phyloP scores from a whole-genome alignment of 2,888 invertebrate species.

The Periphyllus acericola region DNA sequence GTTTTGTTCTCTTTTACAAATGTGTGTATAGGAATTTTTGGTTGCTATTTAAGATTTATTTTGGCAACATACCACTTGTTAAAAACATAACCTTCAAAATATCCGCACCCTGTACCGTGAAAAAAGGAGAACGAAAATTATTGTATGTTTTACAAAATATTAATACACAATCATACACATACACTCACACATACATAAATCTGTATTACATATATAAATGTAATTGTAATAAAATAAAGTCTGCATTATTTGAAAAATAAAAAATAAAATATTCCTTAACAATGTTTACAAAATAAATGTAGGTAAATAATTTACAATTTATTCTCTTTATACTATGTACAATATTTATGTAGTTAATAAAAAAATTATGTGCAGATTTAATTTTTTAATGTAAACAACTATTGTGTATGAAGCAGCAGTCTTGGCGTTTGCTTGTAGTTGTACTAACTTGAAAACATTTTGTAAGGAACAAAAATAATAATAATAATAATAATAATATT shows the following conservation, averaged over 20 bases:
- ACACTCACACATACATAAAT: constrained; percentile 30
- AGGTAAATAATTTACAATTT: constrained; percentile 40
- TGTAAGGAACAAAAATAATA: constrained; percentile 36
- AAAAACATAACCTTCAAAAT: constrained; percentile 38
- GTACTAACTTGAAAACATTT: constrained; percentile 58
- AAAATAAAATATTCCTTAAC: constrained; percentile 51
- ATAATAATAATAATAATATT: not conserved
- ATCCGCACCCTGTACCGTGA: constrained; percentile 50
- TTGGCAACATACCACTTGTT: constrained; percentile 22
- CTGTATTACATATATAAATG: constrained; percentile 29
- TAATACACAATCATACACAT: constrained; percentile 18
- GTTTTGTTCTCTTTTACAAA: not conserved
- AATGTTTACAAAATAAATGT: constrained; percentile 54
- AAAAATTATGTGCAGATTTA: constrained; percentile 50
- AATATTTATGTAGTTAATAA: constrained; percentile 41
- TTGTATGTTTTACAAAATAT: constrained; percentile 31
- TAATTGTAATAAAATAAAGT: constrained; percentile 57
- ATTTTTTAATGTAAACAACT: constrained; percentile 44
- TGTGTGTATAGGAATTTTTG: not conserved
- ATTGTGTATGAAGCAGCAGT: constrained; percentile 60
- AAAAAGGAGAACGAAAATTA: constrained; percentile 28
- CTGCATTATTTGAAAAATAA: constrained; percentile 53
- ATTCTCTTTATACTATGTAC: constrained; percentile 37
- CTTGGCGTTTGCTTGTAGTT: constrained; percentile 58
- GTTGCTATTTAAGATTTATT: not conserved